phyloP scores from a whole-genome alignment of 2,888 invertebrate genomes.

The Cosmopolites sordidus region DNA sequence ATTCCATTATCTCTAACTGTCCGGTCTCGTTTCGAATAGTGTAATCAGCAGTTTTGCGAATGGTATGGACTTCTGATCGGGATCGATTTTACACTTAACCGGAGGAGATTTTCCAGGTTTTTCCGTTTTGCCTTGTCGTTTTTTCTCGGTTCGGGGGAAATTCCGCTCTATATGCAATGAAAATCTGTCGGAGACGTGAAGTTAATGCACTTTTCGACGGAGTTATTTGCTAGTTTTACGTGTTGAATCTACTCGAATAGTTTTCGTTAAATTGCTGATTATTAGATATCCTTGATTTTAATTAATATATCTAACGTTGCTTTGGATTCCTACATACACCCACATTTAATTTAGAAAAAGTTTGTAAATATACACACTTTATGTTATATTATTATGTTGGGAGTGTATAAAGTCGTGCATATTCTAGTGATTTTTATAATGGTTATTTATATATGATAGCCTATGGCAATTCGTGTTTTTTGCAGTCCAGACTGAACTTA shows the following conservation, averaged over 20 bases:
- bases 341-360: too few relatives aligned
- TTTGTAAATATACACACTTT: too few relatives aligned
- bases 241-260: neutral
- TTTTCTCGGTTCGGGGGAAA: constrained; percentile 11
- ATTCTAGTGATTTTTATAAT: too few relatives aligned
- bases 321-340: too few relatives aligned
- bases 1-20: constrained; percentile 10
- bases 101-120: constrained; percentile 37
- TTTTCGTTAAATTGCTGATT: neutral
- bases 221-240: constrained; percentile 5
- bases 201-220: constrained; percentile 23
- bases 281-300: too few relatives aligned
- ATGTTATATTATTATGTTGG: too few relatives aligned
- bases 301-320: too few relatives aligned
- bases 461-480: too few relatives aligned
- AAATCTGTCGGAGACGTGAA: constrained; percentile 20
- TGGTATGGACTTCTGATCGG: constrained; percentile 33
- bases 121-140: constrained; percentile 27
- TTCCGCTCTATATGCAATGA: constrained; percentile 17
- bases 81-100: constrained; percentile 39
- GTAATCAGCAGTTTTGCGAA: constrained; percentile 40
- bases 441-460: too few relatives aligned
- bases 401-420: too few relatives aligned
- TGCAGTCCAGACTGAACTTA: too few relatives aligned
- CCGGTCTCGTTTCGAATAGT: constrained; percentile 14